Evolutionary conservation across 2,888 invertebrate species (phyloP).

Genomic region (Pseudanteris insignis): DNA sequence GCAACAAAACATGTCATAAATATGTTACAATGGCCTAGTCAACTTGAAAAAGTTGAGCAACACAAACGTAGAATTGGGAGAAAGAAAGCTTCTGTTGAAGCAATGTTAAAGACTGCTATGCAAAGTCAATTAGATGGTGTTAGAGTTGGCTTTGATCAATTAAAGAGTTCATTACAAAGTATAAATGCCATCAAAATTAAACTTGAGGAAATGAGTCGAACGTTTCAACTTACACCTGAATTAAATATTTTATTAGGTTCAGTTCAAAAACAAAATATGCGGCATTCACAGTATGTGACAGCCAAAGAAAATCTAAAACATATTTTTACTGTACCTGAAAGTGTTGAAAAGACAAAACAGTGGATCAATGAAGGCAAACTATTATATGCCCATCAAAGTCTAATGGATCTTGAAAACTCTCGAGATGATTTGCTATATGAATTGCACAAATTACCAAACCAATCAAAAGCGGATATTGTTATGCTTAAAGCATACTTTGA

Average conservation of each 20-base stretch:
- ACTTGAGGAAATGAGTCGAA: slow-evolving; percentile 71
- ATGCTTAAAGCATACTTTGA: slow-evolving; percentile 96
- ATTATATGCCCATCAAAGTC: slow-evolving; percentile 90
- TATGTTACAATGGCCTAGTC: slow-evolving; percentile 93
- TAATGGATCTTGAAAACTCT: slow-evolving; percentile 95
- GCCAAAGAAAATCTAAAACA: slow-evolving; percentile 98
- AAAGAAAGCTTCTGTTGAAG: slow-evolving; percentile 90
- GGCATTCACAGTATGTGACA: slow-evolving; percentile 96
- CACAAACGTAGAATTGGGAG: slow-evolving; percentile 78
- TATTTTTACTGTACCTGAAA: slow-evolving; percentile 96
- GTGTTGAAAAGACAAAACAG: slow-evolving; percentile 91
- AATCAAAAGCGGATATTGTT: slow-evolving; percentile 87
- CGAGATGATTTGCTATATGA: slow-evolving; percentile 92
- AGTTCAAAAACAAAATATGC: slow-evolving; percentile 90
- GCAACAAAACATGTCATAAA: slow-evolving; percentile 88
- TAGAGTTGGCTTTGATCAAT: slow-evolving; percentile 88
- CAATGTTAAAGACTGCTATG: slow-evolving; percentile 96
- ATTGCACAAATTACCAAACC: slow-evolving; percentile 90
- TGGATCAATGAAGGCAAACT: slow-evolving; percentile 95
- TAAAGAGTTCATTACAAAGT: slow-evolving; percentile 86
- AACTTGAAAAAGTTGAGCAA: slow-evolving; percentile 90
- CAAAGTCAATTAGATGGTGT: slow-evolving; percentile 98
- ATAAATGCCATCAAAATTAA: slow-evolving; percentile 73
- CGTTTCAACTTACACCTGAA: slow-evolving; percentile 80
- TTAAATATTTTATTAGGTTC: slow-evolving; percentile 83